phyloP scores from a whole-genome alignment of 2,113 vertebrate genomes.

The Charadrius vociferus region DNA sequence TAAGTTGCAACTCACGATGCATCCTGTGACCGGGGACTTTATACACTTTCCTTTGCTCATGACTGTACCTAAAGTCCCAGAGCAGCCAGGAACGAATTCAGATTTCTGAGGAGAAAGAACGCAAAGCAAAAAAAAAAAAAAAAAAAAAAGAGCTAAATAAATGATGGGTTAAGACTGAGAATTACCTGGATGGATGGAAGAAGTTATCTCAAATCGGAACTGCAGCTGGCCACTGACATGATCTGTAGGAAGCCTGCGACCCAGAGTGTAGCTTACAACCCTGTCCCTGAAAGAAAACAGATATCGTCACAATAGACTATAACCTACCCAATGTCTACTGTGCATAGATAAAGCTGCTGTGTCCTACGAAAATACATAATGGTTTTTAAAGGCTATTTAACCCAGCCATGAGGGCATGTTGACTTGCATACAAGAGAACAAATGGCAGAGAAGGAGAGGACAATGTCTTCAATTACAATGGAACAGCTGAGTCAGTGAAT shows the following conservation, averaged over 20 bases:
- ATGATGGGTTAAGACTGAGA: background rate
- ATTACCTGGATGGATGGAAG: constrained; percentile 94
- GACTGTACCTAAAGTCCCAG: background rate
- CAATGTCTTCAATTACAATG: constrained; percentile 68
- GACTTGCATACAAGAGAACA: background rate
- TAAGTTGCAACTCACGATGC: background rate
- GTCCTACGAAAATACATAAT: constrained; percentile 1
- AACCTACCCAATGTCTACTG: background rate
- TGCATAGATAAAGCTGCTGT: constrained; percentile 6
- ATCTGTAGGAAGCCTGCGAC: constrained; percentile 94
- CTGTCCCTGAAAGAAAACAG: constrained; percentile 85
- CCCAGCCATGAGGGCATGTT: constrained; percentile 45
- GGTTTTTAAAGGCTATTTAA: constrained; percentile 22
- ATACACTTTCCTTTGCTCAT: background rate
- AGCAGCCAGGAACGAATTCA: background rate
- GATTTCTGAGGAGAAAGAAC: constrained; percentile 7
- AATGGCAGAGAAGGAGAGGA: constrained; percentile 55
- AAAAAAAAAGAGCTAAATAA: background rate
- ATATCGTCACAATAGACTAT: constrained; percentile 25
- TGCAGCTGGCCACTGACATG: constrained; percentile 97
- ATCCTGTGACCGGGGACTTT: background rate
- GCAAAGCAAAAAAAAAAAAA: background rate
- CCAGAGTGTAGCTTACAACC: constrained; percentile 93
- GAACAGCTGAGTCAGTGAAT: constrained; percentile 22
- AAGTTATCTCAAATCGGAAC: constrained; percentile 96